Conservation (phyloP, 1,140 invertebrate species). For the Manduca sexta region DNA sequence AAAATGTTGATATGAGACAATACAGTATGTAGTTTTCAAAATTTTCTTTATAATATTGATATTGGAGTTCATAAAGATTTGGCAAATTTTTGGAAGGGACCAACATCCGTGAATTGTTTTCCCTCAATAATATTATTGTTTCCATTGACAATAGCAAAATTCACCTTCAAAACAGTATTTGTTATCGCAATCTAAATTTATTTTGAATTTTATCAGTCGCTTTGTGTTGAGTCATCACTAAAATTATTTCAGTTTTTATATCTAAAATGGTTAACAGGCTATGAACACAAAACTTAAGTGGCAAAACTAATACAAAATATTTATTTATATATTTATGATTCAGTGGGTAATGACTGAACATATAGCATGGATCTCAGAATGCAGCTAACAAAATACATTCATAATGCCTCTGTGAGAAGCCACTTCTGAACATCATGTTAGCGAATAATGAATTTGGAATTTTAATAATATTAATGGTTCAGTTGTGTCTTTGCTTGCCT, state of each 20-base stretch:
- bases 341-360: constrained; percentile 65
- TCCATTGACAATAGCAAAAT: constrained; percentile 28
- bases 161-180: constrained; percentile 21
- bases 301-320: constrained; percentile 55
- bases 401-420: constrained; percentile 26
- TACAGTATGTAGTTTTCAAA: constrained; percentile 65
- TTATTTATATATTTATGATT: constrained; percentile 58
- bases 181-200: constrained; percentile 38
- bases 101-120: constrained; percentile 55
- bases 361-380: constrained; percentile 71
- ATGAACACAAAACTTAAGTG: constrained; percentile 58
- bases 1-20: constrained; percentile 68
- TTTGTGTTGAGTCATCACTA: constrained; percentile 47
- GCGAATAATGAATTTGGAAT: constrained; percentile 14
- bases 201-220: constrained; percentile 58
- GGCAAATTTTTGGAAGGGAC: constrained; percentile 66
- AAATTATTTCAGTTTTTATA: constrained; percentile 25
- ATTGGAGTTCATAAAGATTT: constrained; percentile 47
- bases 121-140: too few relatives aligned
- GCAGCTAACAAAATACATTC: constrained; percentile 57
- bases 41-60: constrained; percentile 43
- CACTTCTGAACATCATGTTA: constrained; percentile 12
- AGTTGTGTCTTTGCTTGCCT: constrained; percentile 32
- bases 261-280: constrained; percentile 52
- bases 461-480: constrained; percentile 12